Percentiles rank a stretch among this genome's conserved stretches.
These are phyloP conservation scores for Spilarctia lutea DNA, from an alignment of 2,888 invertebrate species.

Conservation along the genomic window DNA sequence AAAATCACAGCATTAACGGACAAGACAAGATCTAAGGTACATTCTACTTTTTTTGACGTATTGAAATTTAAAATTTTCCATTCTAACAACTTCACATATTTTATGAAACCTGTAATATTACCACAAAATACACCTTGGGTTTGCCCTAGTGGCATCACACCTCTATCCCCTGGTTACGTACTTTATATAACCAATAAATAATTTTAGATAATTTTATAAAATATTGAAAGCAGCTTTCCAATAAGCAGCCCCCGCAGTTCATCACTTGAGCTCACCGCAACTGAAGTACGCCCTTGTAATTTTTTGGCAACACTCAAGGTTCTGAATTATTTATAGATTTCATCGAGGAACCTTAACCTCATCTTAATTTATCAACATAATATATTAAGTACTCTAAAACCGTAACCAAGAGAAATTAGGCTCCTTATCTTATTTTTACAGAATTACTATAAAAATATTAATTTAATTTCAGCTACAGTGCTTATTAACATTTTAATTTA, in stretches of 20 bases:
- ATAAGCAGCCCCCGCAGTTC: background rate
- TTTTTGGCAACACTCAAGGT: background rate
- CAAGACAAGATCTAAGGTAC: background rate
- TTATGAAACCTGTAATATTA: no score
- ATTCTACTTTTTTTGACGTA: background rate
- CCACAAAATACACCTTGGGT: background rate
- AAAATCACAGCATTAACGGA: no score
- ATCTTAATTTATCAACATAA: background rate
- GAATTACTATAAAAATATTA: background rate
- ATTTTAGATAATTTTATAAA: no score
- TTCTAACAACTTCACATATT: no score
- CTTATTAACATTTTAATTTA: no score
- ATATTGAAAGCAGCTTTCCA: background rate
- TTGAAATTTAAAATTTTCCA: background rate
- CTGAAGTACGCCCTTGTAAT: background rate
- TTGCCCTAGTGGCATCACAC: background rate
- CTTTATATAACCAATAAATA: no score
- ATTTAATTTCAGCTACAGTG: background rate
- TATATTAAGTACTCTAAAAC: background rate
- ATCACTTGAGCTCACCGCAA: background rate
- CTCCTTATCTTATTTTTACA: background rate
- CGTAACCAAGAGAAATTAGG: background rate
- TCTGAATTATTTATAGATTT: background rate
- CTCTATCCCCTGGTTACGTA: background rate
- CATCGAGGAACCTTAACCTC: background rate